These are phyloP conservation scores for Aspidiotus rigidus DNA, from an alignment of 2,888 invertebrate genomes.

Conservation along the genomic window DNA sequence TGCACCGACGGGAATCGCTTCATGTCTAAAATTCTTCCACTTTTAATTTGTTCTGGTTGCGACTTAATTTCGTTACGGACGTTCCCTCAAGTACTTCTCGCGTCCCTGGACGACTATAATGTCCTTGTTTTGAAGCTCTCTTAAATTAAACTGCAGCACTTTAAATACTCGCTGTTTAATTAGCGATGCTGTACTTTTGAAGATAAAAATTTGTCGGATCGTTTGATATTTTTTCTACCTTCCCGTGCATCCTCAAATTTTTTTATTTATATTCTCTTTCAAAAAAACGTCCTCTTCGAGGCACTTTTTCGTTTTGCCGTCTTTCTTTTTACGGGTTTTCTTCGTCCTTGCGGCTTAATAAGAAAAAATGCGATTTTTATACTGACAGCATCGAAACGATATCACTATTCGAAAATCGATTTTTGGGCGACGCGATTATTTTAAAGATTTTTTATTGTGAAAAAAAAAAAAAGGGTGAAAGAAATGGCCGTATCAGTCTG, in stretches of 20 bases:
- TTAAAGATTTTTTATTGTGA: conserved; percentile 19
- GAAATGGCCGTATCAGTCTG: background rate
- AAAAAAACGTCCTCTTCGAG: too few species aligned
- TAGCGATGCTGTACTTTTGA: conserved; percentile 28
- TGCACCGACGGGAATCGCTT: conserved; percentile 30
- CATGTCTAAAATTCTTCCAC: conserved; percentile 32
- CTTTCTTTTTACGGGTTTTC: conserved; percentile 5
- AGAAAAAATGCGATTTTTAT: conserved; percentile 12
- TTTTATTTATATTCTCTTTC: too few species aligned
- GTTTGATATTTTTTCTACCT: conserved; percentile 25
- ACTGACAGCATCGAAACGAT: conserved; percentile 9
- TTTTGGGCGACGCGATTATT: conserved; percentile 27
- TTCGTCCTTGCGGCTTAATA: background rate
- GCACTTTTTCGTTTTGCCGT: too few species aligned
- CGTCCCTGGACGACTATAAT: conserved; percentile 33
- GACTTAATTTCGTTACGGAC: conserved; percentile 34
- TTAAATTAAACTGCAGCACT: conserved; percentile 32
- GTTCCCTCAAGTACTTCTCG: conserved; percentile 31
- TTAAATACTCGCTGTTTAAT: conserved; percentile 33
- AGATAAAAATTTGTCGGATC: conserved; percentile 34
- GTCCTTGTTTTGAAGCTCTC: conserved; percentile 27
- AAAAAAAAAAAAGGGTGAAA: conserved; percentile 19
- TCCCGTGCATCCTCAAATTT: too few species aligned
- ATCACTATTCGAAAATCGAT: conserved; percentile 21
- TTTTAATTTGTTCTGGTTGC: conserved; percentile 34